These are phyloP conservation scores for Catharus fuscescens DNA, from an alignment of 2,113 vertebrate genomes.

Conservation along the genomic window DNA sequence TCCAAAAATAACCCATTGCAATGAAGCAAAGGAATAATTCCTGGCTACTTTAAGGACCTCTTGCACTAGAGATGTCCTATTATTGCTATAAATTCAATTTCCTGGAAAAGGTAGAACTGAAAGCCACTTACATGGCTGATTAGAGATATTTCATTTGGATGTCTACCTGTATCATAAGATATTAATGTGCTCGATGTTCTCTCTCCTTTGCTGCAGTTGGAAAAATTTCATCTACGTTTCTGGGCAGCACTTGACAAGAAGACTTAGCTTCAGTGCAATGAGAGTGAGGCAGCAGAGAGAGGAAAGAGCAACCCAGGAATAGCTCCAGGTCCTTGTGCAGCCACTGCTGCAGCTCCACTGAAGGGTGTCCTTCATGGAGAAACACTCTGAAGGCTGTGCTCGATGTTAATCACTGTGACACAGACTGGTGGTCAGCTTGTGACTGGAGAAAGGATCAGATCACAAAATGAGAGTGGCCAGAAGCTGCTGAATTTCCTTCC, in stretches of 20 bases:
- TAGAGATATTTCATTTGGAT: neutral
- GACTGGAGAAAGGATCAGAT: neutral
- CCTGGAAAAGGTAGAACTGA: neutral
- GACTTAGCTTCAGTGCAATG: neutral
- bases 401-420: neutral
- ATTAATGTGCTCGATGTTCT: neutral
- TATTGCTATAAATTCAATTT: conserved; percentile 9
- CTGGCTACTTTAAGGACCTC: neutral
- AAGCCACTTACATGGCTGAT: conserved; percentile 30
- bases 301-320: neutral
- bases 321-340: neutral
- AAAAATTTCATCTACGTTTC: neutral
- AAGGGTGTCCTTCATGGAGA: neutral
- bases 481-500: neutral
- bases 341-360: neutral
- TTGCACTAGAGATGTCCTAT: neutral
- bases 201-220: neutral
- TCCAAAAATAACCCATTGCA: neutral
- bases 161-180: neutral
- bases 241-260: neutral
- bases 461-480: neutral
- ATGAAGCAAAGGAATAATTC: neutral
- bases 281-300: neutral
- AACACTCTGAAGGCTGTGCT: neutral
- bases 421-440: neutral